Evolutionary conservation across 2,888 invertebrate species (phyloP), one percentile per base, ranked within the genome.

Genomic region (Drosophila fulvimacula): DNA sequence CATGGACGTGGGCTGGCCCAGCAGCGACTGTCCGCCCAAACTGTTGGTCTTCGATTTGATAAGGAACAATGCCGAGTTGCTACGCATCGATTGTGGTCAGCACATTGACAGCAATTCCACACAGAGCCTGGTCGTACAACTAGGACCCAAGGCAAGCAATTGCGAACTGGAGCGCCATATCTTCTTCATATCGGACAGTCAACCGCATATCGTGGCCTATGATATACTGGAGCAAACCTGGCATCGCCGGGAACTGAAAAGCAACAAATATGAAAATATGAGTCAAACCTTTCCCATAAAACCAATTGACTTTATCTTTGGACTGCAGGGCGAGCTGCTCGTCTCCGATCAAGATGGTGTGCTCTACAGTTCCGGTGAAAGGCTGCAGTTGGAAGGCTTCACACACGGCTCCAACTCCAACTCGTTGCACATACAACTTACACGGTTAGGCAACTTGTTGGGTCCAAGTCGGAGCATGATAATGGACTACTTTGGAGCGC

Each of bases 181-280:
- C 1, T 91, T 82, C 64, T 91, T 92, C 2, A 80, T 92, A 17
- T 64, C 85, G 17, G 74, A 77, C 7, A 72, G 75, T 10, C 78
- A 71, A 21, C 52, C 91, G 0, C 81, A 87, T 27, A 72, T 92
- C 13, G 27, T 91, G 7, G 83, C 90, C 11, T 91, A 90, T 34
- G 91, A 92, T 36, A 86, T 92, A 34, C 58, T 91, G 27, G 85
- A 88, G 48, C 91, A 91, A 60, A 90, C 81, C 7, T 92, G 91
- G 91, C 81, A 86, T 15, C 79, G 73, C 11, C 71, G 73, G 0
- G 55, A 63, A 0, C 42, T 92, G 4, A 41, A 75, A 5, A 89
- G 91, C 55, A 76, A 81, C 32, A 91, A 89, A 57, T 91, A 88
- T 55, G 82, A 80, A 15, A 86, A 71, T 24, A 87, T 89, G 63